Evolutionary conservation across 2,113 vertebrate species (phyloP).

Genomic region (Melierax canorus): DNA sequence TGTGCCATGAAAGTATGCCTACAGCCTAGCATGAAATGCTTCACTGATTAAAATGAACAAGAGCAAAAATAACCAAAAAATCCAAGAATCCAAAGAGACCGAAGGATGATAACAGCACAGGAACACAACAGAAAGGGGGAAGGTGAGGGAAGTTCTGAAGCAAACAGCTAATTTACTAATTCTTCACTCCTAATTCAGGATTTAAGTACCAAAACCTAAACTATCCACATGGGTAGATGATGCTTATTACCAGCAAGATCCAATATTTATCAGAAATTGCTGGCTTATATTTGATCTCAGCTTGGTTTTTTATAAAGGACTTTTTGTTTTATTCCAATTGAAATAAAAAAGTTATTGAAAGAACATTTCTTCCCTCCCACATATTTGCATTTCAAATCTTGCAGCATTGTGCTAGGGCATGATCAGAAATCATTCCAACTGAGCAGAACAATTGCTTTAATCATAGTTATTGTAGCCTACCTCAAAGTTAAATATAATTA

Average conservation of each 20-base stretch:
- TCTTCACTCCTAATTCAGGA: background rate
- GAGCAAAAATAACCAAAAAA: background rate
- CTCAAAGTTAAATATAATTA: constrained; percentile 50
- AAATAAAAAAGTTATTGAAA: background rate
- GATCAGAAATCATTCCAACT: constrained; percentile 35
- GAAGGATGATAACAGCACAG: background rate
- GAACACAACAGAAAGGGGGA: background rate
- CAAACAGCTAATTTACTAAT: background rate
- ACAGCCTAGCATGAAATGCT: background rate
- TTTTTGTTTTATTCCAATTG: background rate
- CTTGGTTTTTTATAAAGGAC: background rate
- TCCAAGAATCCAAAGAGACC: background rate
- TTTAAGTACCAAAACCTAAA: background rate
- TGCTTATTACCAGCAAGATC: background rate
- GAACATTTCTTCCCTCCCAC: background rate
- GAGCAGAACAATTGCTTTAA: constrained; percentile 56
- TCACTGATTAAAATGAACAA: background rate
- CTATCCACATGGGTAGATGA: background rate
- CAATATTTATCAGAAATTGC: background rate
- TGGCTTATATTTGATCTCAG: background rate
- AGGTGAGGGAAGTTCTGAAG: background rate
- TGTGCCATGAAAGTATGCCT: background rate
- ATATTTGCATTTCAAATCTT: constrained; percentile 36
- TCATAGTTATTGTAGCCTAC: constrained; percentile 23
- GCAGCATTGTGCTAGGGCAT: background rate